Conservation (phyloP, 30 jellyfish, hydroid and myxozoan genomes). For the Pelagia noctiluca region DNA sequence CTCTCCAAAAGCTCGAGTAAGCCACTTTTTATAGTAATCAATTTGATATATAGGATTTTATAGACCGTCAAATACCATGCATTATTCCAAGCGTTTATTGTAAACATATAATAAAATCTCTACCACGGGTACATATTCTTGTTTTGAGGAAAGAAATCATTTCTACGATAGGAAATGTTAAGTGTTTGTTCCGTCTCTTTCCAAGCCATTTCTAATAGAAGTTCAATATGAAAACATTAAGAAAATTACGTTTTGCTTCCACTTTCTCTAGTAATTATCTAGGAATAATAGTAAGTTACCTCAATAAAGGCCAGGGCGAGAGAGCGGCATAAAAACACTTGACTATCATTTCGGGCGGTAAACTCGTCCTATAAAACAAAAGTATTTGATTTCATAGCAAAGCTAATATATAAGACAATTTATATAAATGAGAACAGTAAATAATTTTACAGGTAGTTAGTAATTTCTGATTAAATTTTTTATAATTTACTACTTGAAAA, state of each 20-base stretch:
- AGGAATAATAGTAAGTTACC: constrained; percentile 33
- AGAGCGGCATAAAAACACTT: constrained; percentile 85
- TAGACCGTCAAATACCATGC: background rate
- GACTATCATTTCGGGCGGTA: constrained; percentile 88
- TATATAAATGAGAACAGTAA: too few species aligned
- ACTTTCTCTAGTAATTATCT: background rate
- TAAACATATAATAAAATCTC: background rate
- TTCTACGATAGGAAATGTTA: background rate
- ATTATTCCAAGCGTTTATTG: background rate
- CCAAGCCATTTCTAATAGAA: background rate
- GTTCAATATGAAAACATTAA: background rate
- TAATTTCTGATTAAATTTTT: too few species aligned
- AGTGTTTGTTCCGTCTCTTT: background rate
- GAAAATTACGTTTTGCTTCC: background rate
- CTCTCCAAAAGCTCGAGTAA: background rate
- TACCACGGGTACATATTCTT: too few species aligned
- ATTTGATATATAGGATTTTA: background rate
- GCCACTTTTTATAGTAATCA: background rate
- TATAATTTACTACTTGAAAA: too few species aligned
- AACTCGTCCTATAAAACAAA: constrained; percentile 76
- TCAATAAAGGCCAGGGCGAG: constrained; percentile 88
- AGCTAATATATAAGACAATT: too few species aligned
- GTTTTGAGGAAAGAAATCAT: background rate
- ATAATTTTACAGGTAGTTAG: too few species aligned
- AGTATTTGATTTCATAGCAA: too few species aligned